Percentiles rank a stretch among this genome's conserved stretches.
Conservation (phyloP, 1,140 invertebrate species). For the Trichonephila inaurata region DNA sequence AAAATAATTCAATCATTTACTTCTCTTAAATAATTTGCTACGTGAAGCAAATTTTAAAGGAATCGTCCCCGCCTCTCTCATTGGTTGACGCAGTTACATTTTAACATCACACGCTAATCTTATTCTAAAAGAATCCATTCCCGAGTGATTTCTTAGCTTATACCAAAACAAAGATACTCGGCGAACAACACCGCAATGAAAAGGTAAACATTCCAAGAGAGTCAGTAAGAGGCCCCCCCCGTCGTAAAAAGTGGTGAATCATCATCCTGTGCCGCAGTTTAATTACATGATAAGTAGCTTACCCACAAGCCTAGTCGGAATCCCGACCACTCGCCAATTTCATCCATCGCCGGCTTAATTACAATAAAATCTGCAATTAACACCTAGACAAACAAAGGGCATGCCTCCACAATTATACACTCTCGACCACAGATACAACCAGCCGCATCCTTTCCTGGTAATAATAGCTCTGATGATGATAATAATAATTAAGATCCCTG, state of each 20-base stretch:
- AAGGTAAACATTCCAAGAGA: neutral
- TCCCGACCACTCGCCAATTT: neutral
- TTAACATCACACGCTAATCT: neutral
- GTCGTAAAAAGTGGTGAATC: neutral
- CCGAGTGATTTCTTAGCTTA: neutral
- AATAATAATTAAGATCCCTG: constrained; percentile 17
- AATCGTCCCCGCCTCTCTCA: neutral
- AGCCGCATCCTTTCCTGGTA: neutral
- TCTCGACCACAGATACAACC: neutral
- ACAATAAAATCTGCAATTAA: constrained; percentile 33
- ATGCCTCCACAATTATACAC: neutral
- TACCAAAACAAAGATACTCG: neutral
- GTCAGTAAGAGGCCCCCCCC: neutral
- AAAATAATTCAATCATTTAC: no score
- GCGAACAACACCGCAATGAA: neutral
- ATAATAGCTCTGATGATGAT: neutral
- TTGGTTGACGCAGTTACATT: neutral
- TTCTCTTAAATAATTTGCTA: no score
- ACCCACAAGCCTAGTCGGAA: neutral
- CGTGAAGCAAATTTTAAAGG: no score
- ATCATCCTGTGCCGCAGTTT: neutral
- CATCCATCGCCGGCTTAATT: neutral
- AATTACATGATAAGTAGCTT: constrained; percentile 21
- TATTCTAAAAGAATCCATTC: neutral
- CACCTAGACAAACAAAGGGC: constrained; percentile 21